Percentiles rank a stretch among this genome's conserved stretches.
Evolutionary conservation across 2,888 invertebrate species (phyloP).

Genomic region (Cosmia pyralina): DNA sequence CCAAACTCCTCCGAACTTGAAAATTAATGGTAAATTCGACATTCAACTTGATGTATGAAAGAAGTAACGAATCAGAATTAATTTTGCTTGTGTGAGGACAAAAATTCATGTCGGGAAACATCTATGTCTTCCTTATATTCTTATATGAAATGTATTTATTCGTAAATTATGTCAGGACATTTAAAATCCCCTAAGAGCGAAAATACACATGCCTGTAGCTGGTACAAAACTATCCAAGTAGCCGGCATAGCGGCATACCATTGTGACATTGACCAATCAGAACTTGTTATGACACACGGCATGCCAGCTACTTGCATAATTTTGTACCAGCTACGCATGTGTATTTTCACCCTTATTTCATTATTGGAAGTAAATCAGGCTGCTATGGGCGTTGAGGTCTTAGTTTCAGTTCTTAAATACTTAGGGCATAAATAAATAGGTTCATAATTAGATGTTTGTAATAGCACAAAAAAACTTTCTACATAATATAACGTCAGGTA

Average conservation of each 20-base stretch:
- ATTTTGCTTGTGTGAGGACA: slow-evolving; percentile 48
- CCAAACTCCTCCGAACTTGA: slow-evolving; percentile 48
- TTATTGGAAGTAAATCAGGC: not conserved
- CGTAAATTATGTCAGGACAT: slow-evolving; percentile 6
- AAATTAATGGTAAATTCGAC: slow-evolving; percentile 49
- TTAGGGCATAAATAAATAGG: not conserved
- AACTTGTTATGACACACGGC: no score
- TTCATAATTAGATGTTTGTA: not conserved
- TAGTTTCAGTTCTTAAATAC: not conserved
- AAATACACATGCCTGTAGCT: no score
- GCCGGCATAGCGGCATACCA: no score
- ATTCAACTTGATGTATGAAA: slow-evolving; percentile 51
- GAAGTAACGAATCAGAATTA: slow-evolving; percentile 60
- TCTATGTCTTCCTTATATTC: slow-evolving; percentile 5
- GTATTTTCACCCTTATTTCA: not conserved
- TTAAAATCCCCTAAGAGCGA: not conserved
- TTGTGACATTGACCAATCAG: no score
- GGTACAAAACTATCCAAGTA: no score
- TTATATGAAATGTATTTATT: slow-evolving; percentile 32
- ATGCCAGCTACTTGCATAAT: no score
- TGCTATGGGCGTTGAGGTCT: not conserved
- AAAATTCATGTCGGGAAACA: slow-evolving; percentile 23
- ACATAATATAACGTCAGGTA: not conserved
- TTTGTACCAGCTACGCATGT: no score
- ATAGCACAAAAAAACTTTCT: not conserved